Conservation (phyloP, 2,113 vertebrate genomes). For the Todiramphus chloris region DNA sequence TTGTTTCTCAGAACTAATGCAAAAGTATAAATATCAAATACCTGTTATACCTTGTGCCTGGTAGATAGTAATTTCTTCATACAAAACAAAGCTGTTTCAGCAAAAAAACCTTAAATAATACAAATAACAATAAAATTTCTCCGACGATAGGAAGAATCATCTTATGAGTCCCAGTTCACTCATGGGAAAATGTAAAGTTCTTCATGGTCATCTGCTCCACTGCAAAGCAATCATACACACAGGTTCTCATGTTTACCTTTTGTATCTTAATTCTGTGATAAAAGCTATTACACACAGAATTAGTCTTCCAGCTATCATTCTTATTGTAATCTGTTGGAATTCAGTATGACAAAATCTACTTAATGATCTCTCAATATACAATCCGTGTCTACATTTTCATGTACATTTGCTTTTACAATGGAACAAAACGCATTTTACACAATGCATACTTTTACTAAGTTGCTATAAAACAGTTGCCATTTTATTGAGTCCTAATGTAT, state of each 20-base stretch:
- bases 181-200: not conserved
- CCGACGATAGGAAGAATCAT: not conserved
- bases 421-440: not conserved
- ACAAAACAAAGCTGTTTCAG: not conserved
- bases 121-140: not conserved
- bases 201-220: not conserved
- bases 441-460: not conserved
- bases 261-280: not conserved
- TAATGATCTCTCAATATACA: not conserved
- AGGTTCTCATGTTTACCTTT: not conserved
- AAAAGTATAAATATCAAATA: not conserved
- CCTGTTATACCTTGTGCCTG: not conserved
- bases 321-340: not conserved
- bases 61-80: not conserved
- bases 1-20: not conserved
- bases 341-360: not conserved
- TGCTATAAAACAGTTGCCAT: not conserved
- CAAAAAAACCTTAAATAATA: not conserved
- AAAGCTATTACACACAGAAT: not conserved
- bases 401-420: not conserved
- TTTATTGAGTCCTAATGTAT: not conserved
- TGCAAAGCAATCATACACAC: not conserved
- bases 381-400: not conserved
- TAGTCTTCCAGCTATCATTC: not conserved
- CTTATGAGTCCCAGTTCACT: not conserved